phyloP scores from a whole-genome alignment of 2,888 invertebrate genomes.

The Cephus runcator region DNA sequence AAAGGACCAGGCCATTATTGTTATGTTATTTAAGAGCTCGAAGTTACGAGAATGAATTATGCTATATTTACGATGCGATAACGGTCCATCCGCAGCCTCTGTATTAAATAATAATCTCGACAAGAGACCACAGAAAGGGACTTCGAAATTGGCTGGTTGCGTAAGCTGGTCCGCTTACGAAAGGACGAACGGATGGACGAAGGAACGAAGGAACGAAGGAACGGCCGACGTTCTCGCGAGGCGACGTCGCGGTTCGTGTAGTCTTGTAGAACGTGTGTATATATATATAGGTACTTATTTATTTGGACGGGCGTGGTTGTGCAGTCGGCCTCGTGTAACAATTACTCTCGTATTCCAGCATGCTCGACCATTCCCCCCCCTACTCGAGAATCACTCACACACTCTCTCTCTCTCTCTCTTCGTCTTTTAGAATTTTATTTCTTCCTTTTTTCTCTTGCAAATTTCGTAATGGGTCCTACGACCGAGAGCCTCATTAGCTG shows the following conservation, averaged over 20 bases:
- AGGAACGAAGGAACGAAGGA: no score
- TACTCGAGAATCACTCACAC: no score
- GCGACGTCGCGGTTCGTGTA: background rate
- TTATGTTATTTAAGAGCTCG: constrained; percentile 23
- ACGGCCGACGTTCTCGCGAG: background rate
- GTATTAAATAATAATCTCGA: constrained; percentile 43
- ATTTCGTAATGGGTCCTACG: constrained; percentile 21
- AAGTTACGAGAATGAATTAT: constrained; percentile 36
- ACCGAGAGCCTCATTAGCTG: constrained; percentile 30
- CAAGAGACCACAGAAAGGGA: background rate
- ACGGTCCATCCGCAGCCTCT: constrained; percentile 28
- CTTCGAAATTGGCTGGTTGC: constrained; percentile 26
- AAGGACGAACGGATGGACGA: background rate
- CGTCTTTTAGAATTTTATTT: background rate
- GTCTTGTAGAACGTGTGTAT: background rate
- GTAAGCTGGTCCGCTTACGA: constrained; percentile 14
- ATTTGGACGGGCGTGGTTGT: constrained; percentile 33
- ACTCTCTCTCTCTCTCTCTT: background rate
- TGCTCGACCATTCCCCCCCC: background rate
- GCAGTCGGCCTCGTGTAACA: background rate
- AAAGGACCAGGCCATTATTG: constrained; percentile 26
- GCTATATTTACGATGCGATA: constrained; percentile 39
- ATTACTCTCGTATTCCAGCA: background rate
- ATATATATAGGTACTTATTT: constrained; percentile 17
- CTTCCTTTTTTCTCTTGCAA: constrained; percentile 8